Conservation (phyloP, 1,140 invertebrate genomes). For the Megathymus violae region DNA sequence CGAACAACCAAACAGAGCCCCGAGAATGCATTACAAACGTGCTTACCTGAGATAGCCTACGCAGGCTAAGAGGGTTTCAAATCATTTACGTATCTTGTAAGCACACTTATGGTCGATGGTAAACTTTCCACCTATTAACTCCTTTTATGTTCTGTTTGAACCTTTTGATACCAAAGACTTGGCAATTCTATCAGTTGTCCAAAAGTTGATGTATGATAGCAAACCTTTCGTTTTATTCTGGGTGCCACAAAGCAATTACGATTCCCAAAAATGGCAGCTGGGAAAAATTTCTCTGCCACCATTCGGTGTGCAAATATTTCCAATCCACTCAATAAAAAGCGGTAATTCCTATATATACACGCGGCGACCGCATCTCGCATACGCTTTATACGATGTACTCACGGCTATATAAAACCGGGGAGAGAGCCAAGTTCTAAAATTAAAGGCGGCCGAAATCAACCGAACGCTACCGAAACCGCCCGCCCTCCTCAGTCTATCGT, state of each 20-base stretch:
- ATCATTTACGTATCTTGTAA: too few species aligned
- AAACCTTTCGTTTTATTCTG: too few species aligned
- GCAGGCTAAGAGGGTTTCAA: too few species aligned
- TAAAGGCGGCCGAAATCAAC: constrained; percentile 72
- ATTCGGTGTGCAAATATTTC: constrained; percentile 72
- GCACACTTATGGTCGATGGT: too few species aligned
- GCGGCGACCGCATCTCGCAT: constrained; percentile 73
- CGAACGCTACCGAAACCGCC: constrained; percentile 72
- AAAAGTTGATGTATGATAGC: too few species aligned
- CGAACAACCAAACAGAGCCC: too few species aligned
- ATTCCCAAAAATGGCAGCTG: constrained; percentile 58
- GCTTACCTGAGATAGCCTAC: too few species aligned
- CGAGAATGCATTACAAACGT: too few species aligned
- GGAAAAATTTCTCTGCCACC: constrained; percentile 54
- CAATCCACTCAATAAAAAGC: constrained; percentile 77
- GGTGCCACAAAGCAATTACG: constrained; percentile 11
- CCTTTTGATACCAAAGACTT: too few species aligned
- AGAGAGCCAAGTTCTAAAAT: constrained; percentile 81
- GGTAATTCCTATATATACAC: constrained; percentile 81
- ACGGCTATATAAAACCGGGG: constrained; percentile 83
- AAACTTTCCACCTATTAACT: too few species aligned
- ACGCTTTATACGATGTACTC: constrained; percentile 82
- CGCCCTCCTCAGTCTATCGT: constrained; percentile 79
- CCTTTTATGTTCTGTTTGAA: too few species aligned
- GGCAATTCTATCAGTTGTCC: too few species aligned